A percentile compares a stretch with the other conserved stretches of the same genome.
Evolutionary conservation across 2,797 vertebrate species (phyloP).

Genomic region (Moxostoma hubbsi): DNA sequence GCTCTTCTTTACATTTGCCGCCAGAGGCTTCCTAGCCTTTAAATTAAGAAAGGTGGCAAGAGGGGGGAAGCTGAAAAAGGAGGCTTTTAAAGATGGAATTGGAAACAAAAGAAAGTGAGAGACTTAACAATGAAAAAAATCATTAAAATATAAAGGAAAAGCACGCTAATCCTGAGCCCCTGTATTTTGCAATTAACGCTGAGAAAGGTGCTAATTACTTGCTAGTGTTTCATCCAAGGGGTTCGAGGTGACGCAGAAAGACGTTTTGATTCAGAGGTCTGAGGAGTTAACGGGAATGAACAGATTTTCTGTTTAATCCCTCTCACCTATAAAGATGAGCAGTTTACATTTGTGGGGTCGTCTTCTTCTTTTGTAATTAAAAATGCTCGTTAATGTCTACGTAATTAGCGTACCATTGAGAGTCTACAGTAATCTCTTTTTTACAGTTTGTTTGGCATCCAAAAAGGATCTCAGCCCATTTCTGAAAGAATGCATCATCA

Average conservation of each 20-base stretch:
- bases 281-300: slow-evolving; percentile 1
- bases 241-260: neutral
- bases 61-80: neutral
- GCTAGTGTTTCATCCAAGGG: slow-evolving; percentile 50
- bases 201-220: slow-evolving; percentile 62
- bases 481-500: slow-evolving; percentile 60
- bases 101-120: slow-evolving; percentile 44
- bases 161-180: neutral
- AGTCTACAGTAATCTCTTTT: slow-evolving; percentile 1
- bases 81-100: neutral
- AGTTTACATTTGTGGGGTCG: slow-evolving; percentile 13
- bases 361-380: slow-evolving; percentile 26
- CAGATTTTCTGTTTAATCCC: slow-evolving; percentile 30
- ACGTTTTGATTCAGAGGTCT: slow-evolving; percentile 3
- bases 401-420: slow-evolving; percentile 26
- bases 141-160: slow-evolving; percentile 18
- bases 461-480: slow-evolving; percentile 47
- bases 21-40: slow-evolving; percentile 63
- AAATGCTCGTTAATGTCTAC: slow-evolving; percentile 14
- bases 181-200: slow-evolving; percentile 67
- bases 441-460: neutral
- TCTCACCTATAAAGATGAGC: slow-evolving; percentile 7
- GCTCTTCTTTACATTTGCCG: slow-evolving; percentile 58
- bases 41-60: slow-evolving; percentile 53
- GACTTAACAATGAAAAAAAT: slow-evolving; percentile 42